These are phyloP conservation scores for Gephyroberyx darwinii DNA, from an alignment of 2,797 vertebrate species.

Conservation along the genomic window DNA sequence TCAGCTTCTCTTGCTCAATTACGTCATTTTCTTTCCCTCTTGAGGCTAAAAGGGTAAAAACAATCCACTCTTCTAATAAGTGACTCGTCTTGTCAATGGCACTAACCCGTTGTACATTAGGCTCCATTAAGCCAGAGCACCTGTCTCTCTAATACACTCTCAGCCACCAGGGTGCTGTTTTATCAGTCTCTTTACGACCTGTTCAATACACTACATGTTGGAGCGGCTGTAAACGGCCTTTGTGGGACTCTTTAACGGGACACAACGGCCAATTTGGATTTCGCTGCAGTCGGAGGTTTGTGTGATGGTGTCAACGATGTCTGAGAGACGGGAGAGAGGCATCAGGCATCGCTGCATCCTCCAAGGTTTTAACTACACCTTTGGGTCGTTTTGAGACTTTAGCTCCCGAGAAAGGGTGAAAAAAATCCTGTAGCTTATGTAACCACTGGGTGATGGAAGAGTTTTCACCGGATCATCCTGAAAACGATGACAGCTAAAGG, in stretches of 20 bases:
- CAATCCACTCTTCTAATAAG: neutral
- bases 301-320: slow-evolving; percentile 7
- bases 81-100: neutral
- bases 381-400: too few species aligned
- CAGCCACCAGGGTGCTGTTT: slow-evolving; percentile 35
- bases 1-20: neutral
- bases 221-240: slow-evolving; percentile 60
- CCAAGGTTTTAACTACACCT: too few species aligned
- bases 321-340: neutral
- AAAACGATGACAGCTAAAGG: too few species aligned
- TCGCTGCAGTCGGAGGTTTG: neutral
- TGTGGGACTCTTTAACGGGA: slow-evolving; percentile 39
- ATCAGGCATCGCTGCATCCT: neutral
- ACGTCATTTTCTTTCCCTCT: neutral
- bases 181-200: slow-evolving; percentile 49
- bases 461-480: too few species aligned
- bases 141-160: slow-evolving; percentile 24
- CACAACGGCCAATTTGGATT: slow-evolving; percentile 5
- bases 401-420: too few species aligned
- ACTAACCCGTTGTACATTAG: slow-evolving; percentile 23
- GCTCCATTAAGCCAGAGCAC: neutral
- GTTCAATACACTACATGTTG: slow-evolving; percentile 29
- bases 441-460: too few species aligned
- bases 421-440: too few species aligned
- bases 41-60: neutral